These are phyloP conservation scores for Macrotis lagotis DNA, from an alignment of 2,113 vertebrate species.

Conservation along the genomic window DNA sequence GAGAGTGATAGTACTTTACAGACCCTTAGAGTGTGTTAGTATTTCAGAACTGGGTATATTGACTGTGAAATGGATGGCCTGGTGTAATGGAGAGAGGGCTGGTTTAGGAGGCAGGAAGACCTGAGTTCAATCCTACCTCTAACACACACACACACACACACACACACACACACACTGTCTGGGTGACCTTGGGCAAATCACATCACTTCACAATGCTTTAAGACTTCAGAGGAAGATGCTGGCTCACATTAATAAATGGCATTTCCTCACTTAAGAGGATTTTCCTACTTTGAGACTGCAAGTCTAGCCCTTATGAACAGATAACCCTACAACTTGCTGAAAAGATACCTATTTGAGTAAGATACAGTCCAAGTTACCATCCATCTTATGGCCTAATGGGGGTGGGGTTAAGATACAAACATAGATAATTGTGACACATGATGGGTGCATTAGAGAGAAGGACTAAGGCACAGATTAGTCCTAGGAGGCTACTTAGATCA, in stretches of 20 bases:
- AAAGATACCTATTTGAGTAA: not conserved
- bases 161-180: not conserved
- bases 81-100: not conserved
- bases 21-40: too few species aligned
- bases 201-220: not conserved
- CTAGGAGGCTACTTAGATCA: too few species aligned
- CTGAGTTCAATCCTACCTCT: not conserved
- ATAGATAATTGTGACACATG: not conserved
- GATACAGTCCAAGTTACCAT: not conserved
- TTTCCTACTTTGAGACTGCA: not conserved
- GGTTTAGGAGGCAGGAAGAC: not conserved
- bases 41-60: too few species aligned
- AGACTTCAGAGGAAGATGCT: not conserved
- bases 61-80: not conserved
- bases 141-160: not conserved
- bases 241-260: not conserved
- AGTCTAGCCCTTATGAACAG: not conserved
- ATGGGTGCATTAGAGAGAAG: not conserved
- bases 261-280: not conserved
- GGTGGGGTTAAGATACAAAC: not conserved
- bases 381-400: not conserved
- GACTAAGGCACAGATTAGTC: not conserved
- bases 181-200: not conserved
- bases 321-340: not conserved
- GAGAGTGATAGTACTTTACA: too few species aligned